Base-by-base conservation (phyloP, 2,888 invertebrate genomes). In the Podabrus alpinus region DNA sequence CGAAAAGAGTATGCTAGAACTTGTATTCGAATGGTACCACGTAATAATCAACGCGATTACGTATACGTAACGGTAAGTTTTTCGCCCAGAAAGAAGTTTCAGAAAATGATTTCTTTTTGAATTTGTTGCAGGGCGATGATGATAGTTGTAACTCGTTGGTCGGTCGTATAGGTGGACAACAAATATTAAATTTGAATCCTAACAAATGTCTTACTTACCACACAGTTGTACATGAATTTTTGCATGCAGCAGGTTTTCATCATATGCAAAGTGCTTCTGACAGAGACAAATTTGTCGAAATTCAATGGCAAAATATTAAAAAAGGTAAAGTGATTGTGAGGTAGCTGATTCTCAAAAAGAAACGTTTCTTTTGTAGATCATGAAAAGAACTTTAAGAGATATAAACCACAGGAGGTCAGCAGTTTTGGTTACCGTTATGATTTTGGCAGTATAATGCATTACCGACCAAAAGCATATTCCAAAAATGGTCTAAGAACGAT, bases 181-280 rank as follows among this genome's bases (percentile, higher is more conserved):
- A 76, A 74, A 15, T 24, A 15, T 13, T 78, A 3, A 78, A 76
- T 62, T 72, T 76, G 13, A 89, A 88, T 1, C 88, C 89, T 0
- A 88, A 88, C 15, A 89, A 89, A 29, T 92, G 92, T 82, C 89
- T 92, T 73, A 87, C 85, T 21, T 90, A 90, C 74, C 92, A 94
- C 16, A 92, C 92, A 10, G 89, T 94, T 4, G 90, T 93, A 9
- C 94, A 96, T 83, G 95, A 95, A 85, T 88, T 95, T 84, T 89
- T 95, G 81, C 95, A 95, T 83, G 92, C 94, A 0, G 85, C 94
- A 1, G 95, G 95, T 0, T 95, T 95, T 86, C 94, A 93, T 85
- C 95, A 95, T 83, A 95, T 95, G 87, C 95, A 95, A 84, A 94
- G 93, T 82, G 90, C 94, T 21, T 91, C 92, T 15, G 92, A 95